These are phyloP conservation scores for Nibea albiflora DNA, from an alignment of 2,113 vertebrate genomes.

Conservation along the genomic window DNA sequence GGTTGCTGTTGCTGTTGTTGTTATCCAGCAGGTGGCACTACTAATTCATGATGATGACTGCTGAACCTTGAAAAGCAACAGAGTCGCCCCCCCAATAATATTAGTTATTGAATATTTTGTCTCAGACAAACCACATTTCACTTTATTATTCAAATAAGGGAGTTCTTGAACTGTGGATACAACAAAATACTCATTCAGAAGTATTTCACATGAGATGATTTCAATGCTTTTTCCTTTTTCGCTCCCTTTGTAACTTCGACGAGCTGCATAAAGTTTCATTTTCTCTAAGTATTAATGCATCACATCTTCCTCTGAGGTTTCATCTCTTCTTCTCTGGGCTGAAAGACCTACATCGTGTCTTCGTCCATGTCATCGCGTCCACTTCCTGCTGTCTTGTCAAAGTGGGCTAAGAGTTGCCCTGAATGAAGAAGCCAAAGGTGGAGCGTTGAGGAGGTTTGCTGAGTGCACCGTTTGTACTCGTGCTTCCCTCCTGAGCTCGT, in stretches of 20 bases:
- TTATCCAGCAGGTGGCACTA: conserved; percentile 46
- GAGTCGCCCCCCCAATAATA: too few relatives aligned
- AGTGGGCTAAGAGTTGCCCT: conserved; percentile 3
- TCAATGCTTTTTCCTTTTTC: not conserved
- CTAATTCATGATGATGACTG: not conserved
- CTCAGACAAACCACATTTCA: not conserved
- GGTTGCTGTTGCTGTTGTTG: not conserved
- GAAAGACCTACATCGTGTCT: not conserved
- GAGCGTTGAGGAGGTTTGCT: not conserved
- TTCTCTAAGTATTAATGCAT: not conserved
- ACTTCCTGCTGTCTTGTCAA: conserved; percentile 29
- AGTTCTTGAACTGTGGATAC: too few relatives aligned
- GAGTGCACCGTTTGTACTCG: conserved; percentile 21
- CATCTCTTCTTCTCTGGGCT: not conserved
- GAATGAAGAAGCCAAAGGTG: conserved; percentile 13
- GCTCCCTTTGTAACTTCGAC: too few relatives aligned
- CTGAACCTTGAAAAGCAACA: not conserved
- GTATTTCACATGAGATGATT: not conserved
- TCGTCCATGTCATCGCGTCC: not conserved
- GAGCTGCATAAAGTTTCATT: not conserved
- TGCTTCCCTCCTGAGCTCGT: conserved; percentile 61
- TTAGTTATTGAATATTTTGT: not conserved
- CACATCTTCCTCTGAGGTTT: not conserved
- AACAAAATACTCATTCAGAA: not conserved
- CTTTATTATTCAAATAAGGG: not conserved